Conservation (phyloP, 2,113 vertebrate species). For the Porphyrio hochstetteri region DNA sequence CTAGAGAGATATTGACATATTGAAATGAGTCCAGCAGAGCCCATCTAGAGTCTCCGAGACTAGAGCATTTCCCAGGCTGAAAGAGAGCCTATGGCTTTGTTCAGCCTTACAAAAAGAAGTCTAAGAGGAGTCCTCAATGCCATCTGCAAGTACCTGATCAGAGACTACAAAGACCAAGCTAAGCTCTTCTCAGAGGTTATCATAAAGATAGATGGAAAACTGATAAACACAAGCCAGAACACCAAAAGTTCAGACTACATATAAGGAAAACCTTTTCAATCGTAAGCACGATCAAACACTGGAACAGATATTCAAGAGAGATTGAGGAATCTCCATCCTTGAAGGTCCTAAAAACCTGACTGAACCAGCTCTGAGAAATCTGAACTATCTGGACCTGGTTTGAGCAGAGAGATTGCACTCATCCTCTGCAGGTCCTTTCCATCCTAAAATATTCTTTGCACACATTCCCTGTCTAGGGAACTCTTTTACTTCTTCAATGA, state of each 20-base stretch:
- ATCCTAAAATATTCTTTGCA: neutral
- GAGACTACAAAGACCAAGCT: neutral
- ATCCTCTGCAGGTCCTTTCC: neutral
- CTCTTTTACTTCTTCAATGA: neutral
- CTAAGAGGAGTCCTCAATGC: neutral
- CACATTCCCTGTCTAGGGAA: neutral
- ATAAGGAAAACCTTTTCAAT: neutral
- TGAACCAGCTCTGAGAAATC: neutral
- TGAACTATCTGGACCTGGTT: neutral
- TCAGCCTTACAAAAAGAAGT: neutral
- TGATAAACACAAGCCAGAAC: neutral
- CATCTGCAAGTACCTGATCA: neutral
- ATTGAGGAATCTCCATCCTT: neutral
- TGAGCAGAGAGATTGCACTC: neutral
- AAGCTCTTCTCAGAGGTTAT: neutral
- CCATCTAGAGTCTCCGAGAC: no score
- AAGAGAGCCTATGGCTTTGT: neutral
- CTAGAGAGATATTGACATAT: neutral
- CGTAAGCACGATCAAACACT: neutral
- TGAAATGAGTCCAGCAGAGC: neutral
- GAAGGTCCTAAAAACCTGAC: neutral
- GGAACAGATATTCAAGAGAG: neutral
- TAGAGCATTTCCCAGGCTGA: neutral
- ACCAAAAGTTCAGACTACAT: neutral
- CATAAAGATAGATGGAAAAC: neutral